Evolutionary conservation across 2,888 invertebrate genomes (phyloP), one percentile per base, ranked within the genome.

Genomic region (Lasioglossum malachurum): DNA sequence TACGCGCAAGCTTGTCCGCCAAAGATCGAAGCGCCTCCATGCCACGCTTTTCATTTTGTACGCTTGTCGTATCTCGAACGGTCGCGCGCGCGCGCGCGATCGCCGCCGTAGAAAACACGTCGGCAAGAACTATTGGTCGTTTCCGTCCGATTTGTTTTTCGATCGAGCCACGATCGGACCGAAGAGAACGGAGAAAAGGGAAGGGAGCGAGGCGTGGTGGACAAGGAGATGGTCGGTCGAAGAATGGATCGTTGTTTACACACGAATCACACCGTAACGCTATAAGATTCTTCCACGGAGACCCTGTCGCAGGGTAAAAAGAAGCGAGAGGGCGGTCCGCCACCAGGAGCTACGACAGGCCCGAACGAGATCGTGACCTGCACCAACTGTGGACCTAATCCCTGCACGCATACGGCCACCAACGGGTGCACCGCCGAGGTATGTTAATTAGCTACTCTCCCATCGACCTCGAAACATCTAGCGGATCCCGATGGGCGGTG

Each of bases 401-500:
- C 97, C 49, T 98, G 98, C 95, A 98, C 98, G 82, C 98, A 98
- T 95, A 97, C 98, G 82, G 97, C 98, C 83, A 98, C 98, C 95
- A 98, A 98, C 95, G 98, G 98, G 94, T 98, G 98, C 94, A 98
- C 98, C 83, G 96, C 98, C 90, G 98, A 98, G 97, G 98, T 98
- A 97, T 96, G 92, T 92, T 88, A 57, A 81, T 81, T 64, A 69
- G 19, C 80, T 78, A 27, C 49, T 69, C 49, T 53, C 57, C 41
- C 72, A 41, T 69, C 49, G 44, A 46, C 71, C 69, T 69, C 75
- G 53, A 78, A 46, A 72, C 57, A 67, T 64, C 77, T 19, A 16
- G 0, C 64, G 64, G 64, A 64, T 64, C 64, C 64, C 64, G 64
- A 64, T 19, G 16, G 1, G 0, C 31, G 64, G 31, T 0, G 23